Evolutionary conservation across 2,113 vertebrate species (phyloP), one percentile per base, ranked within the genome.

Genomic region (Prionailurus bengalensis): DNA sequence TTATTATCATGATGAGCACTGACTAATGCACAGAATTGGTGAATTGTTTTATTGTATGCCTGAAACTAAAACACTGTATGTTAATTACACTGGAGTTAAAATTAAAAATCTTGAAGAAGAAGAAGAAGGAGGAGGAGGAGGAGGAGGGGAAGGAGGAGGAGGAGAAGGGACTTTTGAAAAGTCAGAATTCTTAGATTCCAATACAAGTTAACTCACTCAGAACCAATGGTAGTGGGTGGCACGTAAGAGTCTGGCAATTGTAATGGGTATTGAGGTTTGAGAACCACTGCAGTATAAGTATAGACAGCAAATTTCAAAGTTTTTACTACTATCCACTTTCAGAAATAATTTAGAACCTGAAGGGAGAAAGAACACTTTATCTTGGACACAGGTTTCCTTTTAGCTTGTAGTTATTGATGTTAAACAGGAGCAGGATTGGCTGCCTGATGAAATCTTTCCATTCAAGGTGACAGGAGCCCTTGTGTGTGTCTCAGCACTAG

Each of bases 301-400:
- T 61, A 95, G 45, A 78, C 27, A 95, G 42, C 8, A 31, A 89
- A 63, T 66, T 53, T 76, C 55, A 63, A 92, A 91, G 13, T 14
- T 78, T 70, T 94, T 79, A 79, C 39, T 45, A 42, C 23, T 58
- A 21, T 84, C 76, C n/a, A 83, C 36, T 95, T 95, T 94, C 39
- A 55, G 71, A 95, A 78, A 79, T 79, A 74, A 96, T 48, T 91
- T 45, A 93, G 94, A 94, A 53, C 23, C 39, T 89, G 33, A 68
- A 96, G 91, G 19, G 45, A 89, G 65, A 70, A 97, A 61, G 33
- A 79, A 66, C 33, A 76, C 17, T 71, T 83, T n/a, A n/a, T 92
- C 31, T 74, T 74, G 7, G 33, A 71, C n/a, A 85, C 2, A n/a
- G 3, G 9, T 66, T 85, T 65, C 55, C 73, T 96, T 91, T 87